phyloP scores from a whole-genome alignment of 2,797 vertebrate genomes.

The Gila robusta region DNA sequence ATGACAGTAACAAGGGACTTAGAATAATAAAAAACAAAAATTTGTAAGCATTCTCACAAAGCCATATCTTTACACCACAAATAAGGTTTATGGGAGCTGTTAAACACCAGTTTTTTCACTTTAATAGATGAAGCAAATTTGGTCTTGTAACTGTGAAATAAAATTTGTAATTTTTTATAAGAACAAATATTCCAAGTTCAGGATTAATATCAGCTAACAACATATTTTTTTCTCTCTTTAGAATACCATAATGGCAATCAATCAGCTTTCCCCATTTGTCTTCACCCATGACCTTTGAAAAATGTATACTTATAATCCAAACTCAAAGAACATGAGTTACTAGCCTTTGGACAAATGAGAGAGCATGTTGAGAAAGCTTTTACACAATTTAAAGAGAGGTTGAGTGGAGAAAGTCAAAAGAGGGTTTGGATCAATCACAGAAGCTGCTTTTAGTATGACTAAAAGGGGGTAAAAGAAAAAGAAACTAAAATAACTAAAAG shows the following conservation, averaged over 20 bases:
- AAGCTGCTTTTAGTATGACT: neutral
- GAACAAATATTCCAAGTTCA: neutral
- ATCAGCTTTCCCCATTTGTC: neutral
- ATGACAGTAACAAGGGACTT: neutral
- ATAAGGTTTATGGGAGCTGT: neutral
- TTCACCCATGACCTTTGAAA: neutral
- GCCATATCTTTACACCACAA: neutral
- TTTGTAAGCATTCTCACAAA: neutral
- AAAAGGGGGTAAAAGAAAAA: constrained; percentile 7
- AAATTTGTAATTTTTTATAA: neutral
- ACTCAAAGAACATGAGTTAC: neutral
- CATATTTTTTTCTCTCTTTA: neutral
- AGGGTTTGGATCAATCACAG: constrained; percentile 9
- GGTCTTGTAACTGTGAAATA: neutral
- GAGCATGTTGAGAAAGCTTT: neutral
- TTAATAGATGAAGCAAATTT: neutral
- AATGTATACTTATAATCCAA: neutral
- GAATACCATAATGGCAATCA: neutral
- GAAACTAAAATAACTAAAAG: no score
- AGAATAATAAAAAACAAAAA: neutral
- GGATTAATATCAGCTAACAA: neutral
- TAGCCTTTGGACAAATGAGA: neutral
- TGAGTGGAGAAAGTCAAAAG: neutral
- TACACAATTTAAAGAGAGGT: neutral
- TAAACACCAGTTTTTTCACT: neutral